These are phyloP conservation scores for Drosophila sulfurigaster DNA, from an alignment of 1,140 invertebrate species.

Conservation along the genomic window DNA sequence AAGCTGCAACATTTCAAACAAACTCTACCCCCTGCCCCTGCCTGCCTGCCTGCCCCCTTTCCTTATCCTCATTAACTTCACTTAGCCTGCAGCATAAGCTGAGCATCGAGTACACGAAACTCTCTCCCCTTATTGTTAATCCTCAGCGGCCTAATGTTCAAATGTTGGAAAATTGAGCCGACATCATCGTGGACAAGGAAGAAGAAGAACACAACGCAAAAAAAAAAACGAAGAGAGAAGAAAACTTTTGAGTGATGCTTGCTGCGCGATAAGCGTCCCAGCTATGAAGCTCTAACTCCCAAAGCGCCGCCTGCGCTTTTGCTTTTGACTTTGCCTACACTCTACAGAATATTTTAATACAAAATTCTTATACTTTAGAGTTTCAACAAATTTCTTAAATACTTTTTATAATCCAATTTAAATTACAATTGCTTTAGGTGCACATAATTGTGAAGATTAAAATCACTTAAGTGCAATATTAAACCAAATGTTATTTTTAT, in stretches of 20 bases:
- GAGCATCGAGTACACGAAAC: slow-evolving; percentile 1
- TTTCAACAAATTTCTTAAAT: no score
- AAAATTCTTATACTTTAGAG: no score
- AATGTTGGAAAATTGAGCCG: slow-evolving; percentile 82
- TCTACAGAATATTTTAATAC: slow-evolving; percentile 13
- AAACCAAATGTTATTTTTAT: no score
- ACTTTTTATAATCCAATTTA: no score
- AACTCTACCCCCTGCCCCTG: slow-evolving; percentile 8
- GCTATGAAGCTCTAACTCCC: slow-evolving; percentile 55
- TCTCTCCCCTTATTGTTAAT: slow-evolving; percentile 72
- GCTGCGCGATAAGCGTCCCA: slow-evolving; percentile 69
- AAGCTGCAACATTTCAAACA: slow-evolving; percentile 56
- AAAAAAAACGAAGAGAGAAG: slow-evolving; percentile 49
- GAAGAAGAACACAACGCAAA: slow-evolving; percentile 15
- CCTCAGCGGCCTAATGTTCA: slow-evolving; percentile 80
- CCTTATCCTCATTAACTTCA: slow-evolving; percentile 66
- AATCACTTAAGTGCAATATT: no score
- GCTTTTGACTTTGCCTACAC: slow-evolving; percentile 50
- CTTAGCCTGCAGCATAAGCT: slow-evolving; percentile 56
- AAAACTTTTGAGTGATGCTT: slow-evolving; percentile 80
- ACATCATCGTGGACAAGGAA: slow-evolving; percentile 47
- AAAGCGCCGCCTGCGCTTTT: slow-evolving; percentile 48
- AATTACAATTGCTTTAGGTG: no score
- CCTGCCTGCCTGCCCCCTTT: background rate
- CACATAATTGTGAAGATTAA: no score